Evolutionary conservation across 2,797 vertebrate species (phyloP).

Genomic region (Sebastes cheni): DNA sequence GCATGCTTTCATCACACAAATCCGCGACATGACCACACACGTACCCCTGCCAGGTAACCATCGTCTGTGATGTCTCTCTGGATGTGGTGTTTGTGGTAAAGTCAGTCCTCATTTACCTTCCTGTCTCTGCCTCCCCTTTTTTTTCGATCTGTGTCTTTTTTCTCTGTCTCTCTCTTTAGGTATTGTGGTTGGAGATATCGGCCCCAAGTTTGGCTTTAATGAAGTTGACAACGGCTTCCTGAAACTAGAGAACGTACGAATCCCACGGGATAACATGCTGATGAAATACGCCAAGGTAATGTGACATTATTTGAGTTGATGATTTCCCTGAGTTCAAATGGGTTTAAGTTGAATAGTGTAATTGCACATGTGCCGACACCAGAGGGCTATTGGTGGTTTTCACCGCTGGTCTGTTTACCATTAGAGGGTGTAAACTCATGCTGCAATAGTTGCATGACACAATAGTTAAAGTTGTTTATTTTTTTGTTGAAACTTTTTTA

Average conservation of each 20-base stretch:
- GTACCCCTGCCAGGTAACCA: conserved; percentile 91
- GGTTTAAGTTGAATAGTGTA: neutral
- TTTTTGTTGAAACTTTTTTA: neutral
- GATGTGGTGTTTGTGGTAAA: conserved; percentile 10
- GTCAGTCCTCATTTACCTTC: neutral
- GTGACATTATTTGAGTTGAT: neutral
- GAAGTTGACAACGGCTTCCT: conserved; percentile 97
- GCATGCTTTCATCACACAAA: conserved; percentile 95
- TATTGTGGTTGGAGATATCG: conserved; percentile 95
- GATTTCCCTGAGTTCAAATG: neutral
- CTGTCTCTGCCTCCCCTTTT: neutral
- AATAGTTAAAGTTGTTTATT: too few relatives aligned
- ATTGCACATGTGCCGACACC: too few relatives aligned
- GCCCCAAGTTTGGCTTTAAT: conserved; percentile 96
- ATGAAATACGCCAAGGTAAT: conserved; percentile 97
- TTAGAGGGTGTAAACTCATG: too few relatives aligned
- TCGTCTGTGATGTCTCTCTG: neutral
- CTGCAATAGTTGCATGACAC: too few relatives aligned
- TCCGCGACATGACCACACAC: conserved; percentile 91
- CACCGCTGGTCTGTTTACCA: neutral
- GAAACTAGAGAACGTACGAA: conserved; percentile 92
- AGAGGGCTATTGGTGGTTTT: neutral
- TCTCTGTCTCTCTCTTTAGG: conserved; percentile 53
- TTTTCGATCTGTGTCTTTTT: neutral
- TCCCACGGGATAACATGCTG: conserved; percentile 97